A percentile compares a stretch with the other conserved stretches of the same genome.
Conservation (phyloP, 2,888 invertebrate genomes). For the Pyrochroa serraticornis region DNA sequence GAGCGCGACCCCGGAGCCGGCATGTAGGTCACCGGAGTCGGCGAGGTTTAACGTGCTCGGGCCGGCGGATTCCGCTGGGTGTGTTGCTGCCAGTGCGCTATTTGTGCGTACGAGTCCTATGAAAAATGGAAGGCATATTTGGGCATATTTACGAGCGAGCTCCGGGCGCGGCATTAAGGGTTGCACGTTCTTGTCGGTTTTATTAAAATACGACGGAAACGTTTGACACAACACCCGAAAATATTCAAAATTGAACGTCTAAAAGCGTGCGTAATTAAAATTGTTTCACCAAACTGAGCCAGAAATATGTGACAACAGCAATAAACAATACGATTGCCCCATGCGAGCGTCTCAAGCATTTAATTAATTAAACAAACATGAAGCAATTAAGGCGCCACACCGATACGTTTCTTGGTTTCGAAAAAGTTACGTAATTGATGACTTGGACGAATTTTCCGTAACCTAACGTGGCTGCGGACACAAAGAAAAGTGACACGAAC, state of each 20-base stretch:
- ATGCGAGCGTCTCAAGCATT: no score
- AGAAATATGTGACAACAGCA: no score
- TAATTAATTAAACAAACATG: no score
- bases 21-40: constrained; percentile 41
- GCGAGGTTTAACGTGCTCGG: constrained; percentile 3
- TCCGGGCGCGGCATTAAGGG: no score
- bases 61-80: not conserved
- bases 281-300: not conserved
- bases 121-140: constrained; percentile 6
- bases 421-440: no score
- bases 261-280: not conserved
- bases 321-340: no score
- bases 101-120: not conserved
- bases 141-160: constrained; percentile 2
- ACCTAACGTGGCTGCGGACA: no score
- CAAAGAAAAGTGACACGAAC: not conserved
- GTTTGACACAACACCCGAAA: no score
- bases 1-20: constrained; percentile 39
- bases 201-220: constrained; percentile 1
- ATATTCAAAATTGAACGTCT: no score
- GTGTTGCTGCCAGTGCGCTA: not conserved
- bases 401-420: no score
- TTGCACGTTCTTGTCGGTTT: not conserved
- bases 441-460: no score
- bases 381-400: no score